These are phyloP conservation scores for Rhodeus uyekii DNA, from an alignment of 2,797 vertebrate species.

Conservation along the genomic window DNA sequence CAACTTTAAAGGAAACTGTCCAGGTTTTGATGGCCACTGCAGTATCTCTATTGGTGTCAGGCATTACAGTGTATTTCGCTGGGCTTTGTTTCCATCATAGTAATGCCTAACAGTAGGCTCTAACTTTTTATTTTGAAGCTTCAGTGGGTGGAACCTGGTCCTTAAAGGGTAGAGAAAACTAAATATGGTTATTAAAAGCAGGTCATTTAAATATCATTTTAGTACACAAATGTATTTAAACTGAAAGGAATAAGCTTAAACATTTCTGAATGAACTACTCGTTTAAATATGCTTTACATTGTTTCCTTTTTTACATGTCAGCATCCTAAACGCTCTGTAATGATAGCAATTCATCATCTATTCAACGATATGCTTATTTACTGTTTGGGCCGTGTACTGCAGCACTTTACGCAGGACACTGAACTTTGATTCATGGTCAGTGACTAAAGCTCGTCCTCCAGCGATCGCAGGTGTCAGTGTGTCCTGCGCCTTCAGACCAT, in stretches of 20 bases:
- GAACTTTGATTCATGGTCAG: slow-evolving; percentile 13
- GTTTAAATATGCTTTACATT: slow-evolving; percentile 10
- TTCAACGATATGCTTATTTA: slow-evolving; percentile 25
- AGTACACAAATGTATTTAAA: neutral
- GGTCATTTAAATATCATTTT: slow-evolving; percentile 11
- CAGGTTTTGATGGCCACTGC: neutral
- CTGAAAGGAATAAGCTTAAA: neutral
- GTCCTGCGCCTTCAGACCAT: neutral
- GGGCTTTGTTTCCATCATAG: slow-evolving; percentile 12
- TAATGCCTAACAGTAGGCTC: neutral
- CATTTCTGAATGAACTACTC: neutral
- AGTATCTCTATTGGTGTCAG: neutral
- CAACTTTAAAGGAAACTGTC: slow-evolving; percentile 28
- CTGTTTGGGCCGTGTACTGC: neutral
- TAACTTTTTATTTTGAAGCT: neutral
- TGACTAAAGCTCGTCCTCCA: slow-evolving; percentile 33
- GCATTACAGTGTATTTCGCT: neutral
- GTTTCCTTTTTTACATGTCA: slow-evolving; percentile 39
- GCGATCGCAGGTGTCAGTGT: neutral
- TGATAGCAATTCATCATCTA: slow-evolving; percentile 41
- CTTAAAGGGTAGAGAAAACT: neutral
- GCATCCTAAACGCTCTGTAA: slow-evolving; percentile 28
- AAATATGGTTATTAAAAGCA: neutral
- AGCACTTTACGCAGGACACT: neutral
- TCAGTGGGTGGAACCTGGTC: neutral